Percentiles rank a stretch among this genome's conserved stretches.
Conservation (phyloP, 2,888 invertebrate genomes). For the Epiblema foenella region DNA sequence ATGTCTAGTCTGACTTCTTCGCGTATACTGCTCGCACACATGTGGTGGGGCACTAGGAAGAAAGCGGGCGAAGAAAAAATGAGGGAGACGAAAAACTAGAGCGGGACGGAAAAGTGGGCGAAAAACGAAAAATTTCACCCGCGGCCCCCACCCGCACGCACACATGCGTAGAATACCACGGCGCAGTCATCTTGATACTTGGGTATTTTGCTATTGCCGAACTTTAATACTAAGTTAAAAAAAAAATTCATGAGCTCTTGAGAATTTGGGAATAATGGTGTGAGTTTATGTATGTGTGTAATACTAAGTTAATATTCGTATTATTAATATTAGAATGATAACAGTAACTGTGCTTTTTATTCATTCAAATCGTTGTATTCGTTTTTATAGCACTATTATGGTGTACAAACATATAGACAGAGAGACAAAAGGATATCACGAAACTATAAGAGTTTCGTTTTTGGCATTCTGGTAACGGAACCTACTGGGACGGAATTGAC, state of each 20-base stretch:
- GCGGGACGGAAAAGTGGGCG: constrained; percentile 85
- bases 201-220: neutral
- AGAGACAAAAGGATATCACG: too few relatives aligned
- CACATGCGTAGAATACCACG: constrained; percentile 66
- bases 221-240: neutral
- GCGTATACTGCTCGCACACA: constrained; percentile 75
- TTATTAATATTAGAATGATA: too few relatives aligned
- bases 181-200: constrained; percentile 62
- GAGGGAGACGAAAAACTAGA: constrained; percentile 85
- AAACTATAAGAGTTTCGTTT: too few relatives aligned
- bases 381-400: too few relatives aligned
- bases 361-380: too few relatives aligned
- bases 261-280: too few relatives aligned
- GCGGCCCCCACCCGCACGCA: constrained; percentile 71
- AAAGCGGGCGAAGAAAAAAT: constrained; percentile 84
- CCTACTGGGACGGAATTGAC: too few relatives aligned
- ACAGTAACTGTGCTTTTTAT: too few relatives aligned
- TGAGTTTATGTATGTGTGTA: too few relatives aligned
- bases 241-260: too few relatives aligned
- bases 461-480: too few relatives aligned
- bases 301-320: neutral
- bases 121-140: constrained; percentile 85
- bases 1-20: constrained; percentile 56
- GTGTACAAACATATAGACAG: too few relatives aligned
- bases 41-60: constrained; percentile 85